Conservation (phyloP, 2,888 invertebrate genomes). For the Xanthorhoe designata region DNA sequence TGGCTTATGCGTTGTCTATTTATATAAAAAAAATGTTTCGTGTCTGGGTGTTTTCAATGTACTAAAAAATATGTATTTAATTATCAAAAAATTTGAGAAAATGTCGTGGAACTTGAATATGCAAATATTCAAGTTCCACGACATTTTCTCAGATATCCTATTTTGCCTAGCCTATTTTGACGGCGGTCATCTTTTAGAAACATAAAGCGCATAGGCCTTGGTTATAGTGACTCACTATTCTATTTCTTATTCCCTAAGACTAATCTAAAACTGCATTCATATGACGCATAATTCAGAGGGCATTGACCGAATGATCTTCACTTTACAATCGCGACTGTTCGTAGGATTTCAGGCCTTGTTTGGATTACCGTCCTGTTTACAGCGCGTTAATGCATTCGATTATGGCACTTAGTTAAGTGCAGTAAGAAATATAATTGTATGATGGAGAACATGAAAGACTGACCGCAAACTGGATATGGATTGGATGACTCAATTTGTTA, state of each 20-base stretch:
- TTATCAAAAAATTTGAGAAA: too few relatives aligned
- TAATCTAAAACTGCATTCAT: constrained; percentile 79
- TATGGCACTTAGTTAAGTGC: constrained; percentile 3
- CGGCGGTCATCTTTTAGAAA: not conserved
- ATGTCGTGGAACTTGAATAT: too few relatives aligned
- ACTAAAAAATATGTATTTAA: too few relatives aligned
- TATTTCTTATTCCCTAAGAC: constrained; percentile 83
- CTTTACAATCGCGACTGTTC: constrained; percentile 39
- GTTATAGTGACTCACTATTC: constrained; percentile 75
- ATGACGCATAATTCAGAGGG: constrained; percentile 72
- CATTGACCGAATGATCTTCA: constrained; percentile 72
- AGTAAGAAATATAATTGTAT: constrained; percentile 26
- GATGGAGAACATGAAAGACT: constrained; percentile 13
- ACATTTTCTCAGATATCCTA: too few relatives aligned
- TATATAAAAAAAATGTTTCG: too few relatives aligned
- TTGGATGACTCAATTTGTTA: constrained; percentile 14
- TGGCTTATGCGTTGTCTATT: too few relatives aligned
- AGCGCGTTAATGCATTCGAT: constrained; percentile 24
- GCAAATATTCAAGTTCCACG: too few relatives aligned
- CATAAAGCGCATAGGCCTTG: constrained; percentile 62
- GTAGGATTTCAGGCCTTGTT: constrained; percentile 43
- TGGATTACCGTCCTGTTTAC: constrained; percentile 35
- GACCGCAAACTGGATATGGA: constrained; percentile 7
- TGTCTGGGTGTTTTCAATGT: too few relatives aligned
- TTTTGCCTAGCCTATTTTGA: not conserved